Percentiles rank a stretch among this genome's conserved stretches.
Evolutionary conservation across 2,888 invertebrate species (phyloP).

Genomic region (Autographa pulchrina): DNA sequence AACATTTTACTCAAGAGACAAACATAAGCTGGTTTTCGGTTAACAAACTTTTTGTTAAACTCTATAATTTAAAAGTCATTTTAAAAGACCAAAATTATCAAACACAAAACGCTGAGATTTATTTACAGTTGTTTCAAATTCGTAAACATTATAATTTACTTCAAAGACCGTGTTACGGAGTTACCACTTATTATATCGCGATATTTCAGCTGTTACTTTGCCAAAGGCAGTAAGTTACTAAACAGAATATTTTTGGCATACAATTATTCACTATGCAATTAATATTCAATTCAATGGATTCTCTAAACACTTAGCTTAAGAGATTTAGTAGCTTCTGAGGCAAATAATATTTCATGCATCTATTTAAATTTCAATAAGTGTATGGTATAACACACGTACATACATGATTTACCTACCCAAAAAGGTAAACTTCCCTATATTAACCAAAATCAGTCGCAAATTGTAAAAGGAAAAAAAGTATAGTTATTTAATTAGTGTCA

Average conservation of each 20-base stretch:
- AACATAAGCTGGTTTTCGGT: background rate
- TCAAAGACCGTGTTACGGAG: constrained; percentile 1
- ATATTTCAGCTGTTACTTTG: constrained; percentile 15
- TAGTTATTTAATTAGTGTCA: no score
- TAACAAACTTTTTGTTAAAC: background rate
- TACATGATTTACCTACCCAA: no score
- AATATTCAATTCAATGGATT: constrained; percentile 19
- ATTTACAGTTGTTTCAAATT: constrained; percentile 11
- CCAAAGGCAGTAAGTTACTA: constrained; percentile 21
- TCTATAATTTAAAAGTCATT: background rate
- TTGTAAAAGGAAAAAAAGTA: no score
- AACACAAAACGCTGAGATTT: constrained; percentile 1
- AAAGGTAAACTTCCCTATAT: no score
- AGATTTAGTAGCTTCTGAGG: background rate
- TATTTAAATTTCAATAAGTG: no score
- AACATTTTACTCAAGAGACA: background rate
- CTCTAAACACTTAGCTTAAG: constrained; percentile 5
- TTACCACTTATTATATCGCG: constrained; percentile 39
- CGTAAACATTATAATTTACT: constrained; percentile 25
- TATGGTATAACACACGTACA: no score
- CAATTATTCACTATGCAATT: constrained; percentile 42
- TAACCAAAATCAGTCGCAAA: no score
- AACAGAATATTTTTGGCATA: constrained; percentile 8
- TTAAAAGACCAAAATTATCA: background rate
- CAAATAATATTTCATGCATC: background rate